Evolutionary conservation across 2,888 invertebrate species (phyloP).

Genomic region (Zaprionus obscuricornis): DNA sequence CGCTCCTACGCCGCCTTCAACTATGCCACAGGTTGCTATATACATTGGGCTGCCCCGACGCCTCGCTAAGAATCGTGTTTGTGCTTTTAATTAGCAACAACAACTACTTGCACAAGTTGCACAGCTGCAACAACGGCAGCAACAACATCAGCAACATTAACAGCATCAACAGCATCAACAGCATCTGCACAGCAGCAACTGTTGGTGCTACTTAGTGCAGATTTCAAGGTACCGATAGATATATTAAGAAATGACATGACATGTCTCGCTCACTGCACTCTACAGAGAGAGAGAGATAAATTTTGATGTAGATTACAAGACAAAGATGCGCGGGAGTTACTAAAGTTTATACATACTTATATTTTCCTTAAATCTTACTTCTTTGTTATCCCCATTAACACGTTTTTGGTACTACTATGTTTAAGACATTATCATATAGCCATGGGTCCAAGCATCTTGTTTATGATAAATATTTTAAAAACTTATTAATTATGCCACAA

Average conservation of each 20-base stretch:
- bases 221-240: conserved; percentile 76
- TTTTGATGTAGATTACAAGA: conserved; percentile 72
- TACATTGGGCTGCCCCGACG: conserved; percentile 44
- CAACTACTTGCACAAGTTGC: conserved; percentile 76
- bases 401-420: conserved; percentile 64
- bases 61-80: conserved; percentile 79
- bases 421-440: conserved; percentile 69
- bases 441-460: conserved; percentile 54
- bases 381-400: conserved; percentile 57
- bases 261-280: conserved; percentile 69
- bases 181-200: conserved; percentile 1
- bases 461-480: conserved; percentile 73
- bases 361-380: conserved; percentile 8
- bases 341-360: conserved; percentile 28
- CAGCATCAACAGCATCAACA: conserved; percentile 28
- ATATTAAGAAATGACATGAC: conserved; percentile 77
- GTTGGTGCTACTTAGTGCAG: conserved; percentile 72
- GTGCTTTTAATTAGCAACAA: conserved; percentile 80
- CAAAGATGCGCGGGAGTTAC: conserved; percentile 52
- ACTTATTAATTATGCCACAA: conserved; percentile 77
- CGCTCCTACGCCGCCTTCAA: conserved; percentile 57
- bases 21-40: conserved; percentile 46
- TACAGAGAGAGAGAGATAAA: conserved; percentile 54
- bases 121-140: conserved; percentile 29
- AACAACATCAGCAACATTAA: conserved; percentile 9